These are phyloP conservation scores for Yponomeuta sedellus DNA, from an alignment of 2,888 invertebrate genomes.

Conservation along the genomic window DNA sequence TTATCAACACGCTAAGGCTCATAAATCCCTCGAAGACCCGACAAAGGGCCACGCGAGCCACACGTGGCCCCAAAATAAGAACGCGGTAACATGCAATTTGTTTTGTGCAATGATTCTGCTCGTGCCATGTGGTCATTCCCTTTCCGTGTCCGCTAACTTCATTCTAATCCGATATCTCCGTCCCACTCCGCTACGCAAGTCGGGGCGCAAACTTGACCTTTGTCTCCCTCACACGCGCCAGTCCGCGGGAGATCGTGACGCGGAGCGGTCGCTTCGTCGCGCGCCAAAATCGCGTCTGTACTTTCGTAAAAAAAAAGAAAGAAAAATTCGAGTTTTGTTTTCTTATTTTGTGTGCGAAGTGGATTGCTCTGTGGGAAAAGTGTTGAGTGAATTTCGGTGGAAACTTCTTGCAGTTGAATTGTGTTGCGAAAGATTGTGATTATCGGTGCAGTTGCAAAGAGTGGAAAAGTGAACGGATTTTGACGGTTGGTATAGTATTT, in stretches of 20 bases:
- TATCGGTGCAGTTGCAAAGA: conserved; percentile 60
- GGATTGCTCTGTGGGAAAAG: conserved; percentile 22
- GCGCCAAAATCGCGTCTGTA: conserved; percentile 40
- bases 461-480: conserved; percentile 47
- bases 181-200: conserved; percentile 24
- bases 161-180: conserved; percentile 31
- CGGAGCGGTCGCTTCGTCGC: conserved; percentile 29
- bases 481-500: conserved; percentile 43
- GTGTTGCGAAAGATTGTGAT: conserved; percentile 28
- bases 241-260: conserved; percentile 40
- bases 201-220: conserved; percentile 42
- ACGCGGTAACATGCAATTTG: conserved; percentile 46
- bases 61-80: conserved; percentile 60
- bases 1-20: conserved; percentile 30
- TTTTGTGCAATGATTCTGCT: conserved; percentile 59
- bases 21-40: conserved; percentile 19
- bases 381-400: conserved; percentile 26
- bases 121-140: conserved; percentile 71
- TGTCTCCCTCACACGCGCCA: conserved; percentile 51
- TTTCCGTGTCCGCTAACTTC: conserved; percentile 56
- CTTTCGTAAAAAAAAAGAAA: conserved; percentile 63
- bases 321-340: conserved; percentile 26
- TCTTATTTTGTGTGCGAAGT: conserved; percentile 33
- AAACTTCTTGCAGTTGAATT: background rate
- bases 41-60: background rate